These are phyloP conservation scores for Columba livia DNA, from an alignment of 2,113 vertebrate genomes.

Conservation along the genomic window DNA sequence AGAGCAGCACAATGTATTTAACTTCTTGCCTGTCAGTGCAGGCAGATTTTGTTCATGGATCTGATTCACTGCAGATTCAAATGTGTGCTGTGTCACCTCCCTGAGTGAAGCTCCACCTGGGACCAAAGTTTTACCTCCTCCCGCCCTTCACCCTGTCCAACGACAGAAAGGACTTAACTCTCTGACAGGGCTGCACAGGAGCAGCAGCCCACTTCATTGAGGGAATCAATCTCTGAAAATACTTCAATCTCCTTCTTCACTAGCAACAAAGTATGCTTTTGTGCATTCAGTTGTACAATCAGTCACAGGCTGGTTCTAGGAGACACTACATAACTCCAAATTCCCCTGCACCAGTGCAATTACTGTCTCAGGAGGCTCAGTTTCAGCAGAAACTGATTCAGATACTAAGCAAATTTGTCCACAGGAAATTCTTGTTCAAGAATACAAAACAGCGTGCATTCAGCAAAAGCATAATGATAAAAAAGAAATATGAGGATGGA, in stretches of 20 bases:
- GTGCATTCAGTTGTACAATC: background rate
- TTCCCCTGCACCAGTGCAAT: background rate
- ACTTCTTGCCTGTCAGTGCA: background rate
- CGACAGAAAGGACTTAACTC: background rate
- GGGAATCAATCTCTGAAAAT: background rate
- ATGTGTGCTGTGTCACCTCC: background rate
- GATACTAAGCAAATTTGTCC: background rate
- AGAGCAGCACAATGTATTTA: background rate
- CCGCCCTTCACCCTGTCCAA: background rate
- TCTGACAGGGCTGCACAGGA: background rate
- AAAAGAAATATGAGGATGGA: background rate
- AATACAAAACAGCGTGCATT: background rate
- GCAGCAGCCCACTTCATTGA: background rate
- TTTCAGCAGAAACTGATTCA: background rate
- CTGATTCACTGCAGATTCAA: background rate
- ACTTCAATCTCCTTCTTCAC: background rate
- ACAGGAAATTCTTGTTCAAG: background rate
- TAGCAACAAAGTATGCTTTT: background rate
- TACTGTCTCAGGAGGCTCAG: background rate
- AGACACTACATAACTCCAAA: background rate
- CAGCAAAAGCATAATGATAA: background rate
- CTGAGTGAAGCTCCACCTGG: background rate
- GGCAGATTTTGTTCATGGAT: background rate
- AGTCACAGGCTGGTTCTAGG: background rate
- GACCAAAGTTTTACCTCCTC: background rate